Percentiles rank a stretch among this genome's conserved stretches.
These are phyloP conservation scores for Eupithecia vulgata DNA, from an alignment of 2,888 invertebrate species.

Conservation along the genomic window DNA sequence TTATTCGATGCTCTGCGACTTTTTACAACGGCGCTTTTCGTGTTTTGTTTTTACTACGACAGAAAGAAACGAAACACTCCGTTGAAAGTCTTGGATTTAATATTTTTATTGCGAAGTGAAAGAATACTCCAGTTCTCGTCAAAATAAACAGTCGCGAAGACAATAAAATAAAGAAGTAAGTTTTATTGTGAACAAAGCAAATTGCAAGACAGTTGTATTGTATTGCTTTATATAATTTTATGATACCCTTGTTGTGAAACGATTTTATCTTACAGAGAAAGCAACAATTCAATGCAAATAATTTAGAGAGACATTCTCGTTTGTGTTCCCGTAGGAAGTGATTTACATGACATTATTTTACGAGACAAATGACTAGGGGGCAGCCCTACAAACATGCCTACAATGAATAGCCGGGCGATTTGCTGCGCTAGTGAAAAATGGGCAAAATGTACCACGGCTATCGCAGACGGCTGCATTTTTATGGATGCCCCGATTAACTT, in stretches of 20 bases:
- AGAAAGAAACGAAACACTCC: constrained; percentile 24
- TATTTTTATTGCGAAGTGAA: constrained; percentile 17
- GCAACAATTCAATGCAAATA: constrained; percentile 13
- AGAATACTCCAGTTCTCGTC: constrained; percentile 10
- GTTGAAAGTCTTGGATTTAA: constrained; percentile 19
- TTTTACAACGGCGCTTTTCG: constrained; percentile 24
- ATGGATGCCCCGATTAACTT: constrained; percentile 45
- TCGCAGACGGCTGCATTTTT: constrained; percentile 52
- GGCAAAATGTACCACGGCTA: constrained; percentile 50
- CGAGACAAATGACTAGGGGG: constrained; percentile 14
- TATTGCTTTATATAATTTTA: constrained; percentile 3
- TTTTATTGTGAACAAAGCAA: constrained; percentile 8
- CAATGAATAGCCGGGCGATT: constrained; percentile 57
- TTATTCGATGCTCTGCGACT: constrained; percentile 33
- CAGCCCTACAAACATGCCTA: constrained; percentile 39
- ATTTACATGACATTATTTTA: constrained; percentile 12
- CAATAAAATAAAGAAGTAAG: not conserved
- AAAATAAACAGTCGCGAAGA: constrained; percentile 15
- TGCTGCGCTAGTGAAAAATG: constrained; percentile 57
- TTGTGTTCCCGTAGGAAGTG: constrained; percentile 7
- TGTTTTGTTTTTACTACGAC: constrained; percentile 24
- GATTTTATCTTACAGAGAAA: not conserved
- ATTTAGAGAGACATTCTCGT: not conserved
- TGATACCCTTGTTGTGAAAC: not conserved
- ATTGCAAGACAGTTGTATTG: constrained; percentile 5